phyloP scores from a whole-genome alignment of 2,888 invertebrate species.

The Ernsta delagoae region DNA sequence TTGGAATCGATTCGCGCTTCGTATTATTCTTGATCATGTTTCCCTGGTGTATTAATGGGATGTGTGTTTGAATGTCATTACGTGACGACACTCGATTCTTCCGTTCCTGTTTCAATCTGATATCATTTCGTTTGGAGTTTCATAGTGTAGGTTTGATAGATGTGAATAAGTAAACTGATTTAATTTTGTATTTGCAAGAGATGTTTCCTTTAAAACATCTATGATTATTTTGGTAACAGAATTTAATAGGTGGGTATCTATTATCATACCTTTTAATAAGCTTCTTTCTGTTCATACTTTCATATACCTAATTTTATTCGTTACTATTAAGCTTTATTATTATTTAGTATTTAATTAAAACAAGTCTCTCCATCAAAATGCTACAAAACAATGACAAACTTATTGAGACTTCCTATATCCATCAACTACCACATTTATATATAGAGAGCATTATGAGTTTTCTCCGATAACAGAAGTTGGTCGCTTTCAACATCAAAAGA shows the following conservation, averaged over 20 bases:
- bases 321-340: no score
- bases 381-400: constrained; percentile 1
- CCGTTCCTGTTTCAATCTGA: constrained; percentile 8
- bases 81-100: constrained; percentile 22
- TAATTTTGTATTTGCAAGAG: no score
- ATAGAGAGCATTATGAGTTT: constrained; percentile 47
- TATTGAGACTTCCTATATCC: constrained; percentile 12
- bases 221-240: no score
- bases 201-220: no score
- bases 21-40: constrained; percentile 37
- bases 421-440: constrained; percentile 45
- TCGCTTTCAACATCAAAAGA: constrained; percentile 61
- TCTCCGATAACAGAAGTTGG: constrained; percentile 45
- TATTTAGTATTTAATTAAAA: no score
- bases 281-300: no score
- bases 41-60: constrained; percentile 33
- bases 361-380: not conserved
- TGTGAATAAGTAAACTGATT: no score
- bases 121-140: not conserved
- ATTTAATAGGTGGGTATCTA: no score
- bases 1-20: constrained; percentile 42
- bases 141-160: not conserved
- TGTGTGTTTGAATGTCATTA: constrained; percentile 34
- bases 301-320: no score
- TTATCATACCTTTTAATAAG: no score